These are phyloP conservation scores for Pocillopora verrucosa DNA, from an alignment of 64 coral and sea anemone genomes.

Conservation along the genomic window DNA sequence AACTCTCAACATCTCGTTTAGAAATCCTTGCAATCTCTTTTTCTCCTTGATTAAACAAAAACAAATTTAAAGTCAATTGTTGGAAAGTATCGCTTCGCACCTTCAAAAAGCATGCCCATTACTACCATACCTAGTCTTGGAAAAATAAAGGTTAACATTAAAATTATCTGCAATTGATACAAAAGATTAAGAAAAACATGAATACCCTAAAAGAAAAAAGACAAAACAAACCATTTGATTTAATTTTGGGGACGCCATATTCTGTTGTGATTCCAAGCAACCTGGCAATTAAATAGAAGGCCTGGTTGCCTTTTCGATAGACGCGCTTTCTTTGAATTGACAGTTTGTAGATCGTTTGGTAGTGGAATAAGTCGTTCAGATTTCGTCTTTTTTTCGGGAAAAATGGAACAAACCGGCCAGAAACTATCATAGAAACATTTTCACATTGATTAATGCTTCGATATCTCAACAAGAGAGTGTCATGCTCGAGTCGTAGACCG, in stretches of 20 bases:
- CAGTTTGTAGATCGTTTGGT: no score
- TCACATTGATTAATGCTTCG: not conserved
- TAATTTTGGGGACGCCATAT: conserved; percentile 15
- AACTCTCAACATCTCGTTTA: conserved; percentile 81
- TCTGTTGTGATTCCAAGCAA: not conserved
- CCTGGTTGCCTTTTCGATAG: not conserved
- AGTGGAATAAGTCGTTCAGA: no score
- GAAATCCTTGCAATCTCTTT: conserved; percentile 85
- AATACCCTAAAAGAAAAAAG: not conserved
- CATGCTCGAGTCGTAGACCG: not conserved
- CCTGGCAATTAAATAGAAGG: not conserved
- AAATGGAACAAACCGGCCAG: not conserved
- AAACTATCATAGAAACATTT: not conserved
- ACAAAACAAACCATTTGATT: conserved; percentile 13
- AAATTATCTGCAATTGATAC: not conserved
- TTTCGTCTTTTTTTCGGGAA: not conserved
- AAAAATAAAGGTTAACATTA: not conserved
- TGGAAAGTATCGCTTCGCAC: not conserved
- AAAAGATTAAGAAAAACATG: not conserved
- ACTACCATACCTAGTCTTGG: not conserved
- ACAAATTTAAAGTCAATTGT: not conserved
- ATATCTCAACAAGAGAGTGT: not conserved
- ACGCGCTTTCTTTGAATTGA: conserved; percentile 14
- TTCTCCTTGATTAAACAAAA: conserved; percentile 76
- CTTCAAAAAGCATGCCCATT: not conserved